These are phyloP conservation scores for Lepidocyrtoides sp. DNA, from an alignment of 2,888 invertebrate genomes.

Conservation along the genomic window DNA sequence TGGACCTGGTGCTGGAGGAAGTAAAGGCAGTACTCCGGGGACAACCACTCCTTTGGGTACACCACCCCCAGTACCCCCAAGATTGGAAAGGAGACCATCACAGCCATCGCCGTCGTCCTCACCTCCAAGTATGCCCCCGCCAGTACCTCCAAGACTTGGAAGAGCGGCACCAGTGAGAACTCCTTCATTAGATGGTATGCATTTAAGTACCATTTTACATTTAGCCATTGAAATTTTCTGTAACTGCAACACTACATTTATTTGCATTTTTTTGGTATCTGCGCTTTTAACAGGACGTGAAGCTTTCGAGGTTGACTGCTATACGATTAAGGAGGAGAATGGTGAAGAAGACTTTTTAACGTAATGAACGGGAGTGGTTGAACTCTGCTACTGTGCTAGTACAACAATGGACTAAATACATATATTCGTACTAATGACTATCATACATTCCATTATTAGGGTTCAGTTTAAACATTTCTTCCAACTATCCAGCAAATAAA, in stretches of 20 bases:
- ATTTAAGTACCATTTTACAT: no score
- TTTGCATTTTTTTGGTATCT: no score
- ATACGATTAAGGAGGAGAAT: slow-evolving; percentile 85
- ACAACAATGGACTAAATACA: slow-evolving; percentile 28
- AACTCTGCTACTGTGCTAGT: slow-evolving; percentile 17
- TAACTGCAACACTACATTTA: no score
- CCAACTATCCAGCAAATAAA: not conserved
- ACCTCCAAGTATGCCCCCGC: slow-evolving; percentile 84
- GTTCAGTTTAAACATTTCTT: slow-evolving; percentile 1
- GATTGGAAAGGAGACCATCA: slow-evolving; percentile 84
- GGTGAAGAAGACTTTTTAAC: slow-evolving; percentile 85
- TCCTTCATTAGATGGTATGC: slow-evolving; percentile 84
- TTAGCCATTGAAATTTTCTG: no score
- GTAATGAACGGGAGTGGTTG: slow-evolving; percentile 46
- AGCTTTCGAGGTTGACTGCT: slow-evolving; percentile 85
- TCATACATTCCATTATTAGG: slow-evolving; percentile 62
- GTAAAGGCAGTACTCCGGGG: slow-evolving; percentile 83
- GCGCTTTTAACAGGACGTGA: slow-evolving; percentile 81
- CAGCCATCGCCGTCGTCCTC: slow-evolving; percentile 84
- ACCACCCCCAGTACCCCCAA: slow-evolving; percentile 85
- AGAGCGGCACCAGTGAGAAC: slow-evolving; percentile 84
- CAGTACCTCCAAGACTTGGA: slow-evolving; percentile 85
- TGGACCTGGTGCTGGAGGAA: slow-evolving; percentile 51
- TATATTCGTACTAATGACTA: slow-evolving; percentile 53
- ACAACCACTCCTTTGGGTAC: slow-evolving; percentile 82